phyloP scores from a whole-genome alignment of 2,113 vertebrate species.

The Puma concolor region DNA sequence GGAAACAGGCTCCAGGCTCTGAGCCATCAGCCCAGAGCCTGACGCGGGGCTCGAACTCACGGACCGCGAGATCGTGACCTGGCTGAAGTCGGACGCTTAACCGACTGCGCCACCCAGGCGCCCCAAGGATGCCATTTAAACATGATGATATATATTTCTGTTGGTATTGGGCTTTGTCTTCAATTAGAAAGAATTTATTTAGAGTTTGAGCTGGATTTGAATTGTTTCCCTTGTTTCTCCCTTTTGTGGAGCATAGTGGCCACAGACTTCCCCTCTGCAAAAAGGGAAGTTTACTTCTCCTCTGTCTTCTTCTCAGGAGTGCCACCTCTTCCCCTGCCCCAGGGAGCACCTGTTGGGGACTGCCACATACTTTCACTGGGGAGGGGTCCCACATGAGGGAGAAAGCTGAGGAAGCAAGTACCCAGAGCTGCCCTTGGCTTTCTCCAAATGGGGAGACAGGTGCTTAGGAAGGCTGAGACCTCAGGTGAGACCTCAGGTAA shows the following conservation, averaged over 20 bases:
- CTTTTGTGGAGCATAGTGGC: neutral
- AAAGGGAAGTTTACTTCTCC: neutral
- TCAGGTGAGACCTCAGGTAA: neutral
- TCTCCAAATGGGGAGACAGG: neutral
- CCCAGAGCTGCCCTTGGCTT: neutral
- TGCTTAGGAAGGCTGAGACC: neutral
- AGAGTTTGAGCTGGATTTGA: neutral
- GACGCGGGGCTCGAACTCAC: no score
- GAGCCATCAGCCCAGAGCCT: no score
- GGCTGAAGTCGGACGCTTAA: no score
- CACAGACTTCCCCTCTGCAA: neutral
- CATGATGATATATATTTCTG: neutral
- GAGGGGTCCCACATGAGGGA: neutral
- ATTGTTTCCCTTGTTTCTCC: neutral
- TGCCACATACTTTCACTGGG: neutral
- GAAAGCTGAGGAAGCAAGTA: neutral
- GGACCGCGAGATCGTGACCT: no score
- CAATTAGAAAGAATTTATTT: conserved; percentile 12
- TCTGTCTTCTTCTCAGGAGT: neutral
- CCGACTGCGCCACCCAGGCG: no score
- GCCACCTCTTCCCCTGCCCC: no score
- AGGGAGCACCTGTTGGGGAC: neutral
- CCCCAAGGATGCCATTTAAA: conserved; percentile 18
- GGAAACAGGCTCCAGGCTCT: no score
- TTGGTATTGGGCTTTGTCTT: neutral